A percentile compares a stretch with the other conserved stretches of the same genome.
phyloP scores from a whole-genome alignment of 2,113 vertebrate genomes.

The Oriolus oriolus region DNA sequence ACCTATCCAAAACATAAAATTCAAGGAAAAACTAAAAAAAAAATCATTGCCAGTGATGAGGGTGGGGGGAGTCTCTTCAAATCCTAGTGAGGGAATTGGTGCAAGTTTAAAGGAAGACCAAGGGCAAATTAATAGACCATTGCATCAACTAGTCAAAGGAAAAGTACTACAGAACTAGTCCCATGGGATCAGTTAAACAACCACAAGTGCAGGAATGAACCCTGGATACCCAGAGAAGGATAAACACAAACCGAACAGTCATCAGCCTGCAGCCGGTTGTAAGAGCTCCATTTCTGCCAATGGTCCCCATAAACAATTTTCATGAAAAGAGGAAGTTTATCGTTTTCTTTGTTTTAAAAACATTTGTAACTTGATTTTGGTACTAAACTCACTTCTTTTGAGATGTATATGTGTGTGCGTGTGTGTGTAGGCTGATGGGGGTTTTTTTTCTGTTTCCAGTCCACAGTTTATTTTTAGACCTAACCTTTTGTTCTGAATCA shows the following conservation, averaged over 20 bases:
- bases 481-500: not conserved
- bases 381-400: not conserved
- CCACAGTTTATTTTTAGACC: not conserved
- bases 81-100: not conserved
- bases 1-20: not conserved
- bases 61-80: not conserved
- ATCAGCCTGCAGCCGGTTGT: not conserved
- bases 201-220: not conserved
- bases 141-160: not conserved
- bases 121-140: not conserved
- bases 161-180: not conserved
- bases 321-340: not conserved
- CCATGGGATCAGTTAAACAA: not conserved
- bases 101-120: not conserved
- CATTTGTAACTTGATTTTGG: not conserved
- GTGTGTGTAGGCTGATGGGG: not conserved
- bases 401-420: not conserved
- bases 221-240: not conserved
- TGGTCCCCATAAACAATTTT: not conserved
- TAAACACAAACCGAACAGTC: not conserved
- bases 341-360: not conserved
- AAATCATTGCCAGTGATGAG: rapidly evolving
- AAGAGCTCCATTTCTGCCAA: not conserved
- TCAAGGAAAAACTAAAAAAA: not conserved
- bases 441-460: not conserved